Base-by-base conservation (phyloP, 2,888 invertebrate species). In the Habroteleia sp. region DNA sequence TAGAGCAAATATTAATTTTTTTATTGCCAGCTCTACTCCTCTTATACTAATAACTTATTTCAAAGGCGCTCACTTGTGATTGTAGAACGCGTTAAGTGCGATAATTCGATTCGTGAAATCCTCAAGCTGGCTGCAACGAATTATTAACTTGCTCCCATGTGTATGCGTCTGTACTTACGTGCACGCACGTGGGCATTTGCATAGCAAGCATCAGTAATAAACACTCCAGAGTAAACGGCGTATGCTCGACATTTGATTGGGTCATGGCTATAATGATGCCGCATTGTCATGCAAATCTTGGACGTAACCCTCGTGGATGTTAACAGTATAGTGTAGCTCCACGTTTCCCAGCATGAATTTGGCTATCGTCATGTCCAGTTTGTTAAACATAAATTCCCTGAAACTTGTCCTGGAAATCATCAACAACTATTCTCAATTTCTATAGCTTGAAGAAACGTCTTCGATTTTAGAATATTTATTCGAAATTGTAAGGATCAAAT, bases 261-360 rank as follows among this genome's bases (percentile, higher is more conserved):
- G 81, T 82, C 81, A 76, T 46, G 79, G 80, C 77, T 80, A 80
- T 87, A 86, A 87, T 85, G 85, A 86, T 82, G 81, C 76, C 78
- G 83, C 83, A 87, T 87, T 87, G 86, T 87, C 84, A 86, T 87
- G 87, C 86, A 86, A 87, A 87, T 87, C 84, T 85, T 84, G 76
- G 62, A 66, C 74, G 71, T 69, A 74, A 78, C 65, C 72, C 73
- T 62, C 42, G 54, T 77, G 74, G 76, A 69, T 66, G 73, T 76
- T 76, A 76, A 73, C 69, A 65, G 54, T 73, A 65, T 58, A 73
- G 65, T 4, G 4, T 73, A 65, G 62, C 42, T 25, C 69, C 62
- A 66, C 73, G 74, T 77, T 74, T 74, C 73, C 39, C 65, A 42
- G 41, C 69, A 35, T 29, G 63, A 72, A 72, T 72, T 72, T 71